phyloP scores from a whole-genome alignment of 2,888 invertebrate genomes.

The Andrena chrysosceles region DNA sequence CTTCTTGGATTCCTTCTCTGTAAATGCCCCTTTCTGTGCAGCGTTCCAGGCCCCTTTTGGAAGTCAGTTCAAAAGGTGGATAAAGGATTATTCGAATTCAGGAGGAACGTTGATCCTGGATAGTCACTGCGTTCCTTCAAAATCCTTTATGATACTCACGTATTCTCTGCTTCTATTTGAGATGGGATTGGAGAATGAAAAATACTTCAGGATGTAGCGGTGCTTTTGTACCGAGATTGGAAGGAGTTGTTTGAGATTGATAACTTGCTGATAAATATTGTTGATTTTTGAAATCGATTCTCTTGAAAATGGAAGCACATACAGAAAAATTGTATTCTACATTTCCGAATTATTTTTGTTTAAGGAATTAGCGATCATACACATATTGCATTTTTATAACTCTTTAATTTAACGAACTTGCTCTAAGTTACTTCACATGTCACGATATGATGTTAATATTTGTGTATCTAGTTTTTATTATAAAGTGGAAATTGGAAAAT shows the following conservation, averaged over 20 bases:
- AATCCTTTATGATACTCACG: background rate
- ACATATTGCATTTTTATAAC: no score
- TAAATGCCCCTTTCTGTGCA: background rate
- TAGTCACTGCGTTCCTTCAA: background rate
- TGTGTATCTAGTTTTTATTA: no score
- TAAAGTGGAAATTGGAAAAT: no score
- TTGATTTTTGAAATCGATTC: no score
- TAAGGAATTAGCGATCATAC: no score
- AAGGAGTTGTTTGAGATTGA: no score
- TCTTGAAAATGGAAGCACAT: no score
- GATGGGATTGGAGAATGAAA: background rate
- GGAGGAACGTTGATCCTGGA: background rate
- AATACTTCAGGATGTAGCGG: background rate
- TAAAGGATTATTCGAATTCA: conserved; percentile 1
- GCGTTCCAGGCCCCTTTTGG: background rate
- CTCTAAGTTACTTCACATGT: background rate
- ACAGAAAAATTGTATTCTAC: no score
- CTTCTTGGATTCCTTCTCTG: conserved; percentile 1
- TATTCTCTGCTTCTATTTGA: background rate
- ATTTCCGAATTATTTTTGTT: no score
- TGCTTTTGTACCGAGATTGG: no score
- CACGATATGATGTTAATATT: no score
- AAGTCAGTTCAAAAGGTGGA: background rate
- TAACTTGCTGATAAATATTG: no score
- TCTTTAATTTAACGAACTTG: background rate